A percentile compares a stretch with the other conserved stretches of the same genome.
Conservation (phyloP, 2,113 vertebrate species). For the Spermophilus dauricus region DNA sequence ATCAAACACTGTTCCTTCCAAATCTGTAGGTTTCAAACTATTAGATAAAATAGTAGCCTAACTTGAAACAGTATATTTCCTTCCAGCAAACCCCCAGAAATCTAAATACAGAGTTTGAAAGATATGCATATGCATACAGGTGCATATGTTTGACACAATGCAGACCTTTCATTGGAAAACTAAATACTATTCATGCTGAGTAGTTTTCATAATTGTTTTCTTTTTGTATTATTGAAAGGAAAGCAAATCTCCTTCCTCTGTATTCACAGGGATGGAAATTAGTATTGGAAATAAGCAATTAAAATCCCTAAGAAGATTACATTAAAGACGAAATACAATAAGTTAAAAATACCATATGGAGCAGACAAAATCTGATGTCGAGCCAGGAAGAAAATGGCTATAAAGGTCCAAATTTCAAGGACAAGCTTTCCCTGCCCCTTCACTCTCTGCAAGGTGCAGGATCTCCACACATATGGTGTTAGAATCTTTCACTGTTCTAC, state of each 20-base stretch:
- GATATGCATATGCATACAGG: constrained; percentile 5
- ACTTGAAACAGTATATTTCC: constrained; percentile 36
- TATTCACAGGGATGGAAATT: constrained; percentile 78
- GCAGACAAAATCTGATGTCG: constrained; percentile 58
- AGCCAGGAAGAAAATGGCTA: constrained; percentile 74
- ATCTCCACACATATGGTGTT: constrained; percentile 74
- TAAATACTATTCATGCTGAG: constrained; percentile 69
- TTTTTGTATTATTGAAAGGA: constrained; percentile 76
- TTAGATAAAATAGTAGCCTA: constrained; percentile 42
- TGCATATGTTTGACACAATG: constrained; percentile 62
- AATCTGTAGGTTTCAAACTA: background rate
- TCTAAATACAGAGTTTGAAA: constrained; percentile 57
- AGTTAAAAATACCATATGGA: constrained; percentile 79
- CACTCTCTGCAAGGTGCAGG: constrained; percentile 56
- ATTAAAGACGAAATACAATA: constrained; percentile 71
- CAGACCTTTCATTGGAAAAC: constrained; percentile 74
- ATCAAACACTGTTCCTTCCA: background rate
- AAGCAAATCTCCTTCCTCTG: constrained; percentile 74
- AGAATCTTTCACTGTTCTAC: constrained; percentile 18
- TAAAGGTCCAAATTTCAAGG: constrained; percentile 71
- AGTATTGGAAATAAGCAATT: constrained; percentile 82
- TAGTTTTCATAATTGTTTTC: constrained; percentile 79
- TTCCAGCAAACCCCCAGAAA: constrained; percentile 46
- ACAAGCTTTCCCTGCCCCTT: constrained; percentile 45
- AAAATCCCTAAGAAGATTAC: constrained; percentile 69